Conservation (phyloP, 2,888 invertebrate genomes). For the Biston betularia region DNA sequence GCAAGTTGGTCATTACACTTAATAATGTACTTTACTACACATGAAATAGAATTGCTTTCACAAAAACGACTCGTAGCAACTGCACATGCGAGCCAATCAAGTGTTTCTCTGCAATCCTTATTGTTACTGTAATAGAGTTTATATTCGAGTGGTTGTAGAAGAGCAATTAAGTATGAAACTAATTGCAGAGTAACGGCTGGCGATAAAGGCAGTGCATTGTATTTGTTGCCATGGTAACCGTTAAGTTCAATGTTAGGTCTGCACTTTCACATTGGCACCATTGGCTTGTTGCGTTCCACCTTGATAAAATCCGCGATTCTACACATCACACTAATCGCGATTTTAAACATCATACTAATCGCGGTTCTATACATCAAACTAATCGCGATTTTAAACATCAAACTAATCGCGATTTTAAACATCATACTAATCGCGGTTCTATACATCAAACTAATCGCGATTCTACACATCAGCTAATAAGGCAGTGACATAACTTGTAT, state of each 20-base stretch:
- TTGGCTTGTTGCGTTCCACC: background rate
- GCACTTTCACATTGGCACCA: background rate
- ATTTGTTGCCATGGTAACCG: conserved; percentile 60
- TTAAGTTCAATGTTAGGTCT: conserved; percentile 20
- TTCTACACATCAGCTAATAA: too few species aligned
- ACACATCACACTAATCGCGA: too few species aligned
- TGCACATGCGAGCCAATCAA: conserved; percentile 1
- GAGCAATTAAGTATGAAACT: conserved; percentile 40
- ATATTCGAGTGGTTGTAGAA: conserved; percentile 3
- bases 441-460: too few species aligned
- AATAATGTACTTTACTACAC: background rate
- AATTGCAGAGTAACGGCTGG: conserved; percentile 63
- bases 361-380: too few species aligned
- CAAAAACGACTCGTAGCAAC: background rate
- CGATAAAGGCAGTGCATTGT: conserved; percentile 64
- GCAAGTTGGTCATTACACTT: background rate
- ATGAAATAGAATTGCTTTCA: conserved; percentile 9
- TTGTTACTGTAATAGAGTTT: conserved; percentile 8
- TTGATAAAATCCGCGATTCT: too few species aligned
- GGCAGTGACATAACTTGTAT: too few species aligned
- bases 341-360: too few species aligned
- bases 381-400: too few species aligned
- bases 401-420: too few species aligned
- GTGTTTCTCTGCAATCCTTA: background rate
- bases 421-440: too few species aligned